Percentiles rank a stretch among this genome's conserved stretches.
These are phyloP conservation scores for Itoplectis maculator DNA, from an alignment of 2,888 invertebrate genomes.

Conservation along the genomic window DNA sequence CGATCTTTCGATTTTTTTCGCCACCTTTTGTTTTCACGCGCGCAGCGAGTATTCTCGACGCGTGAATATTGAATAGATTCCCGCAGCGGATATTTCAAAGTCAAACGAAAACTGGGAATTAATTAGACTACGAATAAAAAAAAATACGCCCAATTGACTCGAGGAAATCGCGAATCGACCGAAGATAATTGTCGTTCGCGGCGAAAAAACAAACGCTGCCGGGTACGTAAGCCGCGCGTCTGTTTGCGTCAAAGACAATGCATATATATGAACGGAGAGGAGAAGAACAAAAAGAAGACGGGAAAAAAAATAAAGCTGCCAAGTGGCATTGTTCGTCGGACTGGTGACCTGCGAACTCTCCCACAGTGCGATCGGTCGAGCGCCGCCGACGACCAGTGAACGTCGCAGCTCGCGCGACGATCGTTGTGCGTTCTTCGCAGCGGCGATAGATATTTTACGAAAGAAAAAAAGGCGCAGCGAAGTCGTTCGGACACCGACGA, in stretches of 20 bases:
- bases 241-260: conserved; percentile 68
- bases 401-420: not conserved
- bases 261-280: not conserved
- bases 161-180: not conserved
- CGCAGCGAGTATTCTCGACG: not conserved
- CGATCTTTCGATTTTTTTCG: too few species aligned
- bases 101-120: not conserved
- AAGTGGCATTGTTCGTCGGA: conserved; percentile 78
- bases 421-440: not conserved
- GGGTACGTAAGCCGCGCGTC: conserved; percentile 54
- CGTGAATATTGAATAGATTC: too few species aligned
- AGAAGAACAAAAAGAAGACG: conserved; percentile 2
- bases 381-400: too few species aligned
- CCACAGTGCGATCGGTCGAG: conserved; percentile 74
- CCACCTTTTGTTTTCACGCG: conserved; percentile 40
- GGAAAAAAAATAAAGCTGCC: conserved; percentile 69
- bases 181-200: conserved; percentile 10
- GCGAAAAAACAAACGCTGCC: not conserved
- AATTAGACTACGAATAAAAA: not conserved
- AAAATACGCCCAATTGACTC: not conserved
- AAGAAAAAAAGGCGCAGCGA: not conserved
- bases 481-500: not conserved
- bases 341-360: conserved; percentile 83
- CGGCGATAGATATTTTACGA: not conserved
- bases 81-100: not conserved